These are phyloP conservation scores for Tenthredo scrophulariae DNA, from an alignment of 2,888 invertebrate genomes.

Conservation along the genomic window DNA sequence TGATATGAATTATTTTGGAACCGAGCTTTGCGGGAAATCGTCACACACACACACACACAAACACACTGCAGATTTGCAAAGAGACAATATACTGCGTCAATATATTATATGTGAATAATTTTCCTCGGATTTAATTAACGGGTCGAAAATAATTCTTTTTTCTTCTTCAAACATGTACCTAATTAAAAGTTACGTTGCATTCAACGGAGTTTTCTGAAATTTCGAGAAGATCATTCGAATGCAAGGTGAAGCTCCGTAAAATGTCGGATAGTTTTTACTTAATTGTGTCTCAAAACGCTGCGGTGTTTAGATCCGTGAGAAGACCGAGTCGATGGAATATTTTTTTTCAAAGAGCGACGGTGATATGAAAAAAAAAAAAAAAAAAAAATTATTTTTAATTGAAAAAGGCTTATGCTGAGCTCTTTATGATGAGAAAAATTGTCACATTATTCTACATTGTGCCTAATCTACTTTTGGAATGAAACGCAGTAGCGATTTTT, in stretches of 20 bases:
- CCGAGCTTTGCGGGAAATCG: background rate
- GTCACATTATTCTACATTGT: background rate
- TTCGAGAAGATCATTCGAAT: no score
- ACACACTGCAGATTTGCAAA: background rate
- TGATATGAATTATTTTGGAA: background rate
- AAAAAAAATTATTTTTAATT: no score
- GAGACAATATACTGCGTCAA: background rate
- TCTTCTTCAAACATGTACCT: background rate
- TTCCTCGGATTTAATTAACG: background rate
- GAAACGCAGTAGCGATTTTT: constrained; percentile 2
- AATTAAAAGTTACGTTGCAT: no score
- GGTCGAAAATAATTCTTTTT: background rate
- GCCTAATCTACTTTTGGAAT: background rate
- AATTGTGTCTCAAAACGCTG: no score
- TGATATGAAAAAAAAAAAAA: no score
- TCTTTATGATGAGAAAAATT: background rate
- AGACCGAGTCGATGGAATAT: no score
- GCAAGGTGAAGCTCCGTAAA: no score
- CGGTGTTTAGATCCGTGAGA: no score
- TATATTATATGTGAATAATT: background rate
- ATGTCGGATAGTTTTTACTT: no score
- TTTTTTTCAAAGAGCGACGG: no score
- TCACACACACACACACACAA: background rate
- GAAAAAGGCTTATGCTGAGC: no score
- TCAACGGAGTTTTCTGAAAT: no score